phyloP scores from a whole-genome alignment of 1,140 invertebrate genomes.

The Leptinotarsa texana region DNA sequence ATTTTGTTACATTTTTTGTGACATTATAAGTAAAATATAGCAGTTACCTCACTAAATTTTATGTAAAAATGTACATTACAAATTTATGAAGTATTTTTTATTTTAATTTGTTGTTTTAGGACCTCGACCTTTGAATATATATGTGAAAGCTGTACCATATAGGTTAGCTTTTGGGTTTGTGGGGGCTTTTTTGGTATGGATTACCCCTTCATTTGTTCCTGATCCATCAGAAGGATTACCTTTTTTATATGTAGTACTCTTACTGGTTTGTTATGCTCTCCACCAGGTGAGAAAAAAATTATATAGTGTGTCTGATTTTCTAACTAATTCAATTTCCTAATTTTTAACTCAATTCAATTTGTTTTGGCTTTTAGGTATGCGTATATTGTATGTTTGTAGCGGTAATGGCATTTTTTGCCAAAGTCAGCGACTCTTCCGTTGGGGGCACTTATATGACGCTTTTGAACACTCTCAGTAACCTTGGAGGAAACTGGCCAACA shows the following conservation, averaged over 20 bases:
- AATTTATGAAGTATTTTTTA: conserved; percentile 9
- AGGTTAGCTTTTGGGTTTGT: conserved; percentile 83
- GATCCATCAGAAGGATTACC: conserved; percentile 70
- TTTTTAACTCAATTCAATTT: neutral
- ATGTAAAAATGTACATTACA: neutral
- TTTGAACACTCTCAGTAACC: conserved; percentile 93
- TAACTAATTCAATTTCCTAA: neutral
- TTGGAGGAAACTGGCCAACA: conserved; percentile 96
- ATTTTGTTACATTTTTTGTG: no score
- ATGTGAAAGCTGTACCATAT: conserved; percentile 86
- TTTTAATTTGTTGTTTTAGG: conserved; percentile 57
- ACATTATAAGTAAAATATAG: no score
- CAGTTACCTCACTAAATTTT: no score
- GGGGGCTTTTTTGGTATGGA: conserved; percentile 81
- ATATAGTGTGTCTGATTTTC: neutral
- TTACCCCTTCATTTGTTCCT: conserved; percentile 75
- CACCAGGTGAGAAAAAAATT: conserved; percentile 78
- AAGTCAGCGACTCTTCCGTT: conserved; percentile 88
- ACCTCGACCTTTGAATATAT: conserved; percentile 84
- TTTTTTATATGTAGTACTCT: conserved; percentile 76
- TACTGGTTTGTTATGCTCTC: conserved; percentile 80
- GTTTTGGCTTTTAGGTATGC: conserved; percentile 59
- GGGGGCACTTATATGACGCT: conserved; percentile 99
- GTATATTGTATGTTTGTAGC: conserved; percentile 72
- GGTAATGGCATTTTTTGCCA: conserved; percentile 77